Evolutionary conservation across 2,797 vertebrate genomes (phyloP).

Genomic region (Chelonia mydas): DNA sequence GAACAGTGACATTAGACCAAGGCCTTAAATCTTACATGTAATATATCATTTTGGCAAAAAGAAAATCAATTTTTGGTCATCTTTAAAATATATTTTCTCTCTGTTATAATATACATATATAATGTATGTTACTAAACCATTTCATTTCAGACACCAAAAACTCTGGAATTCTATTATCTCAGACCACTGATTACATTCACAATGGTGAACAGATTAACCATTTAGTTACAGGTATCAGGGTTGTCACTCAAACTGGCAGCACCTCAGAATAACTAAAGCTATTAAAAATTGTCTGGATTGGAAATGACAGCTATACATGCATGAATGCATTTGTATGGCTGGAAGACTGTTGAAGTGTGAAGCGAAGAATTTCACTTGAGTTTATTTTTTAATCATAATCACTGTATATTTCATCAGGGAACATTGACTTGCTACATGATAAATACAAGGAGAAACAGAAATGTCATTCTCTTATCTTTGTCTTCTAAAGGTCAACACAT

Average conservation of each 20-base stretch:
- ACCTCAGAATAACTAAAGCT: conserved; percentile 73
- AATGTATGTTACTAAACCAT: not conserved
- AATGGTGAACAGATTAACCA: conserved; percentile 71
- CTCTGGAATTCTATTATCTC: conserved; percentile 38
- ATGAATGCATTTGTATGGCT: conserved; percentile 71
- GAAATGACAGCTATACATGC: conserved; percentile 75
- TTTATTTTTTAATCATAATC: conserved; percentile 73
- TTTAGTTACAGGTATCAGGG: conserved; percentile 76
- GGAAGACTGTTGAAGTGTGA: conserved; percentile 72
- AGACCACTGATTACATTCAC: conserved; percentile 53
- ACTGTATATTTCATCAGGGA: conserved; percentile 65
- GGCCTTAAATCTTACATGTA: not conserved
- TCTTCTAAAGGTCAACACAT: conserved; percentile 55
- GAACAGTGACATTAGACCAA: not conserved
- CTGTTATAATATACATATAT: not conserved
- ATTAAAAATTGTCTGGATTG: conserved; percentile 75
- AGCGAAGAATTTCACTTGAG: conserved; percentile 68
- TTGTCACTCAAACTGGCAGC: conserved; percentile 75
- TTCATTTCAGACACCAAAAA: conserved; percentile 56
- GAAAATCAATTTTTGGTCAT: not conserved
- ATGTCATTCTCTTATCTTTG: conserved; percentile 58
- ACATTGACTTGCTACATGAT: conserved; percentile 48
- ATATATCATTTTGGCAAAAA: not conserved
- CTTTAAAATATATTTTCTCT: not conserved
- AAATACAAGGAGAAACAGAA: conserved; percentile 56